These are phyloP conservation scores for Heliocidaris erythrogramma DNA, from an alignment of 35 echinoderm and acorn worm genomes.

Conservation along the genomic window DNA sequence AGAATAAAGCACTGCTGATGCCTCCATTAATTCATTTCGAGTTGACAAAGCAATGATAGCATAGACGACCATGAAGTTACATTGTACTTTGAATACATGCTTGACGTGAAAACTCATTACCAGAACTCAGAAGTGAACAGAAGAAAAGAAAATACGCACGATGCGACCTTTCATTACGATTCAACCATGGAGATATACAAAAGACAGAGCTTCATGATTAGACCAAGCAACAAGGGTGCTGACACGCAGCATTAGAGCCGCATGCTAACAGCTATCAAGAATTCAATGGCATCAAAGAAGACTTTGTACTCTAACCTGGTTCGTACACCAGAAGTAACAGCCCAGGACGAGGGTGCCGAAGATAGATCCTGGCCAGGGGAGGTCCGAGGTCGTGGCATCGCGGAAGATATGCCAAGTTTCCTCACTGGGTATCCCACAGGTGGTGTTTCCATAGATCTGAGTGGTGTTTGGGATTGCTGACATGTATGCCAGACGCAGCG, in stretches of 20 bases:
- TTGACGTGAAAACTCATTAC: too few relatives aligned
- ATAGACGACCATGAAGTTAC: too few relatives aligned
- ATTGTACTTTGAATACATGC: too few relatives aligned
- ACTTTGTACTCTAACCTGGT: conserved; percentile 72
- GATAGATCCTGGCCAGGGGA: conserved; percentile 91
- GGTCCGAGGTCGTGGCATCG: conserved; percentile 61
- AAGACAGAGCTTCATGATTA: neutral
- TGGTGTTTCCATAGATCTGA: conserved; percentile 59
- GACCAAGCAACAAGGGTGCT: neutral
- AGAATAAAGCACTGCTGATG: too few relatives aligned
- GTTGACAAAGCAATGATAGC: too few relatives aligned
- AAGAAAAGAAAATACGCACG: too few relatives aligned
- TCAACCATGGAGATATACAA: neutral
- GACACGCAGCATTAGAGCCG: neutral
- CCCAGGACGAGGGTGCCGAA: conserved; percentile 89
- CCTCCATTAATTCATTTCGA: too few relatives aligned
- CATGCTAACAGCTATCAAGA: too few relatives aligned
- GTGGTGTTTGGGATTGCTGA: conserved; percentile 64
- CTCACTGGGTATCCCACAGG: conserved; percentile 80
- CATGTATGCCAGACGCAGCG: conserved; percentile 52
- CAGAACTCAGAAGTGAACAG: too few relatives aligned
- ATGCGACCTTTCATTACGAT: too few relatives aligned
- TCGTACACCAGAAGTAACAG: conserved; percentile 88
- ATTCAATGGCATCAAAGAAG: too few relatives aligned
- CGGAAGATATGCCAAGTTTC: conserved; percentile 88